Evolutionary conservation across 2,113 vertebrate genomes (phyloP).

Genomic region (Phylloscopus trochilus): DNA sequence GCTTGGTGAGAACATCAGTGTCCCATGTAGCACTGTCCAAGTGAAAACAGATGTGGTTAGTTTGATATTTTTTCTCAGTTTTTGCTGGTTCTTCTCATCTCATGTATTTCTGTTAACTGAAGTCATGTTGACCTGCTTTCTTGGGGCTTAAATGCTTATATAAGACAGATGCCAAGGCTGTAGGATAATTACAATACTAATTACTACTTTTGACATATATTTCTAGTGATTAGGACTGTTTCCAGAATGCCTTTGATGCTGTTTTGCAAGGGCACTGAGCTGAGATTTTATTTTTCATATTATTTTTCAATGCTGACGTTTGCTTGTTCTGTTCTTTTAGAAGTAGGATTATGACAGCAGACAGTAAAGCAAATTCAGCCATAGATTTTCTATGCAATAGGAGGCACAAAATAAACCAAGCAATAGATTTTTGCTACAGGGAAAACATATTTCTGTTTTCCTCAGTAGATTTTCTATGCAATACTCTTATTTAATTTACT

Average conservation of each 20-base stretch:
- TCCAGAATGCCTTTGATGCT: conserved; percentile 14
- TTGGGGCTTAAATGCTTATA: not conserved
- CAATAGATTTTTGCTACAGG: conserved; percentile 12
- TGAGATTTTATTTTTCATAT: not conserved
- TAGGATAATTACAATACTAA: conserved; percentile 36
- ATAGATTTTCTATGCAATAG: not conserved
- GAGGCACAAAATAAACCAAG: not conserved
- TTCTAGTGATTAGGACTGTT: not conserved
- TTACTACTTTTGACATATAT: conserved; percentile 24
- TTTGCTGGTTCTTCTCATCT: not conserved
- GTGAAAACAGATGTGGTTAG: not conserved
- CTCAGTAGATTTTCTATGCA: not conserved
- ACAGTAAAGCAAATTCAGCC: not conserved
- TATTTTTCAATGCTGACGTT: not conserved
- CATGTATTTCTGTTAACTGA: not conserved
- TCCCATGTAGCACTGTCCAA: not conserved
- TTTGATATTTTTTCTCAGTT: not conserved
- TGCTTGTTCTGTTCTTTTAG: not conserved
- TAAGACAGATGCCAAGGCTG: conserved; percentile 5
- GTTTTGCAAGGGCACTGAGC: not conserved
- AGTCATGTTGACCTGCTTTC: conserved; percentile 20
- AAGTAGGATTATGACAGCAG: not conserved
- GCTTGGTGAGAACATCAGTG: not conserved
- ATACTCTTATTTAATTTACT: conserved; percentile 19
- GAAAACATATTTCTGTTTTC: conserved; percentile 10